Evolutionary conservation across 2,888 invertebrate genomes (phyloP).

Genomic region (Boloria euphrosyne): DNA sequence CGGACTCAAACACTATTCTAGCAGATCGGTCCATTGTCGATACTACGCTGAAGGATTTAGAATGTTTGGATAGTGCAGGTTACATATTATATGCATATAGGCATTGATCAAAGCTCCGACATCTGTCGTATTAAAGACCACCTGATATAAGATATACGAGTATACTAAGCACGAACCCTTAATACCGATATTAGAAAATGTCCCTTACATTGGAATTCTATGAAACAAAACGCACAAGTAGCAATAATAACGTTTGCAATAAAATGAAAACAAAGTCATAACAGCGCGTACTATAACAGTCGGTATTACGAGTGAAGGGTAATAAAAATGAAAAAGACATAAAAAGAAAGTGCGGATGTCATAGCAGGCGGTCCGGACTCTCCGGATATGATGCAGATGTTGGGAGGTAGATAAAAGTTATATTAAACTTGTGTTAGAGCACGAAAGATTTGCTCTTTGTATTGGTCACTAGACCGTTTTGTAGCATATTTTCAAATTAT

Average conservation of each 20-base stretch:
- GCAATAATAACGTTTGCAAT: constrained; percentile 31
- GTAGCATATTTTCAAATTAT: too few relatives aligned
- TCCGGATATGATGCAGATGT: constrained; percentile 58
- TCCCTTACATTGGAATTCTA: constrained; percentile 3
- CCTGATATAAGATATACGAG: too few relatives aligned
- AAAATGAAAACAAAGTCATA: constrained; percentile 38
- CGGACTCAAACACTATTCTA: too few relatives aligned
- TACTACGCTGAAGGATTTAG: too few relatives aligned
- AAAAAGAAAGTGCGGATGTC: constrained; percentile 49
- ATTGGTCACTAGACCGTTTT: too few relatives aligned
- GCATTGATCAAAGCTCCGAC: too few relatives aligned
- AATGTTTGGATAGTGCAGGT: too few relatives aligned
- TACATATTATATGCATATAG: too few relatives aligned
- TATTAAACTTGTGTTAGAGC: constrained; percentile 11
- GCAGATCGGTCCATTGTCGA: too few relatives aligned
- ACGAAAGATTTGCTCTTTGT: not conserved
- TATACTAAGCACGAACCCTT: not conserved
- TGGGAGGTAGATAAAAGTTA: constrained; percentile 39
- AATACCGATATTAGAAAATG: not conserved
- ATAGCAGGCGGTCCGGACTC: constrained; percentile 28
- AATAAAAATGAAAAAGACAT: constrained; percentile 60
- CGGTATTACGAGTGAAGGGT: constrained; percentile 44
- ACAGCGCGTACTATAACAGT: constrained; percentile 35
- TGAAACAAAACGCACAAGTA: constrained; percentile 24
- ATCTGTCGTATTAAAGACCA: too few relatives aligned